Evolutionary conservation across 1,140 invertebrate species (phyloP).

Genomic region (Penaeus japonicus): DNA sequence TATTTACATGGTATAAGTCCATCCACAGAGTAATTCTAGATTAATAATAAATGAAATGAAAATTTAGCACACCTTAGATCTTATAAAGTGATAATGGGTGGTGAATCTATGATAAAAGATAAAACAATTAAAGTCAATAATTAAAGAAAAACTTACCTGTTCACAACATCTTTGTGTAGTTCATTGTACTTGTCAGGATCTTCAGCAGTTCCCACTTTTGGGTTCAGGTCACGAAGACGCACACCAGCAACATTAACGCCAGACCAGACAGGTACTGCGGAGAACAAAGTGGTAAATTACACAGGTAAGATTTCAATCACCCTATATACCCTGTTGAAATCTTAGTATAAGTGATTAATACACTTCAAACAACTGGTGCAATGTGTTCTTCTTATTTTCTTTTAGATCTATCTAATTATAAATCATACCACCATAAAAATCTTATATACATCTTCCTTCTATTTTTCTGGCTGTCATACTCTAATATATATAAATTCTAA

Average conservation of each 20-base stretch:
- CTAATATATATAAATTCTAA: background rate
- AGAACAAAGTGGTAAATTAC: background rate
- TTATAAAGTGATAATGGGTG: background rate
- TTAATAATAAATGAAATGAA: too few relatives aligned
- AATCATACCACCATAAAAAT: too few relatives aligned
- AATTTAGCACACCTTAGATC: too few relatives aligned
- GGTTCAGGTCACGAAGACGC: conserved; percentile 78
- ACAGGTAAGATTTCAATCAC: background rate
- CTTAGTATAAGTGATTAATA: too few relatives aligned
- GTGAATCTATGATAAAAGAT: background rate
- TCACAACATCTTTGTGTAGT: conserved; percentile 80
- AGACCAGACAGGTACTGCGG: conserved; percentile 88
- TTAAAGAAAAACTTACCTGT: conserved; percentile 65
- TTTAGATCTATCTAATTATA: too few relatives aligned
- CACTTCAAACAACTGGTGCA: too few relatives aligned
- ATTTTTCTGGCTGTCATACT: background rate
- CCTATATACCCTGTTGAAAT: background rate
- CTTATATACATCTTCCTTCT: too few relatives aligned
- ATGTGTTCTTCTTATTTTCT: too few relatives aligned
- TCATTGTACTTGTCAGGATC: conserved; percentile 82
- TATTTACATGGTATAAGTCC: too few relatives aligned
- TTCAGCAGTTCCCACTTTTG: conserved; percentile 73
- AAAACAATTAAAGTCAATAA: background rate
- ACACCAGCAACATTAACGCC: conserved; percentile 91
- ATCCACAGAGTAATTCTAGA: too few relatives aligned